phyloP scores from a whole-genome alignment of 2,113 vertebrate species.

The Menura novaehollandiae region DNA sequence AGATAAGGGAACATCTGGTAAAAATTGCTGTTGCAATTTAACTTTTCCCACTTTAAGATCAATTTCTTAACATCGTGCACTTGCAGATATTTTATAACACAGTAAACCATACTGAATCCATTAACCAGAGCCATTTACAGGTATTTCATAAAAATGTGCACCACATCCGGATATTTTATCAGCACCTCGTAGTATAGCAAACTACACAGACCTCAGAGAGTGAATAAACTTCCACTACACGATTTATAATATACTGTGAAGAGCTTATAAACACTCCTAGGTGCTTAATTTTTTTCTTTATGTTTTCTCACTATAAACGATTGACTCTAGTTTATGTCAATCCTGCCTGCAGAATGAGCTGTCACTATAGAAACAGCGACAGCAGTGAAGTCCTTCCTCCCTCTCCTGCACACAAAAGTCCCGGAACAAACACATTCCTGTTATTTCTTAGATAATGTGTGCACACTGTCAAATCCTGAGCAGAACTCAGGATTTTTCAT shows the following conservation, averaged over 20 bases:
- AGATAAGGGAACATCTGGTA: background rate
- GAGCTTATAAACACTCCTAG: background rate
- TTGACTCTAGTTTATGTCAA: background rate
- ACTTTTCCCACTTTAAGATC: background rate
- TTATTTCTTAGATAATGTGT: background rate
- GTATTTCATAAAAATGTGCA: background rate
- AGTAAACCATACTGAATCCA: background rate
- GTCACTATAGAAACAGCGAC: constrained; percentile 49
- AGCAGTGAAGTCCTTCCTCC: constrained; percentile 9
- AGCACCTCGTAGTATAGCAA: background rate
- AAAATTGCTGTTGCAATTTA: background rate
- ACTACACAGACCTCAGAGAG: background rate
- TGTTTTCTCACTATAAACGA: background rate
- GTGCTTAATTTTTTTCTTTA: background rate
- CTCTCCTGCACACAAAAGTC: background rate
- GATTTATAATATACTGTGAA: background rate
- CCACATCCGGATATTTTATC: background rate
- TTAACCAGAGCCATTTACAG: background rate
- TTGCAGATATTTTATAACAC: background rate
- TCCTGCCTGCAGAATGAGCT: background rate
- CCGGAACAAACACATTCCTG: constrained; percentile 11
- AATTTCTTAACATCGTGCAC: background rate
- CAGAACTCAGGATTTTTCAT: background rate
- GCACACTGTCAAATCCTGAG: background rate
- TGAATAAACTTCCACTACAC: background rate